phyloP scores from a whole-genome alignment of 2,888 invertebrate species.

The Pollenia angustigena region DNA sequence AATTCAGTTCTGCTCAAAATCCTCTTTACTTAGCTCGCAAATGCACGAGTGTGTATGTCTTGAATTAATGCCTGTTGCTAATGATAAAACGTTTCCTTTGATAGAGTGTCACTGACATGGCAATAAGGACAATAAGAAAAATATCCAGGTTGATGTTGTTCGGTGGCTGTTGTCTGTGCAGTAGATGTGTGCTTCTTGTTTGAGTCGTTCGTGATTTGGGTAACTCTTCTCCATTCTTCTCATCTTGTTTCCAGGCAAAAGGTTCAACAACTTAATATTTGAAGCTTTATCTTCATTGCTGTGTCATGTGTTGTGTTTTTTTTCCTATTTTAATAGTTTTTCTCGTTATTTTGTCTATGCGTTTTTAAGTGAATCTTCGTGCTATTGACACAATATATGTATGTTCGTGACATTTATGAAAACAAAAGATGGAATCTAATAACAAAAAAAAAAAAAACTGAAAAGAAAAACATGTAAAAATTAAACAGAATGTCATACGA shows the following conservation, averaged over 20 bases:
- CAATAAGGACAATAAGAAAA: background rate
- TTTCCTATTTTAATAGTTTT: background rate
- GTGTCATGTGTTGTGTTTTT: background rate
- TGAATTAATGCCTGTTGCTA: constrained; percentile 50
- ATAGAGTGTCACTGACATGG: background rate
- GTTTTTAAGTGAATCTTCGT: constrained; percentile 54
- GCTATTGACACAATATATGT: constrained; percentile 44
- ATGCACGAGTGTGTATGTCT: background rate
- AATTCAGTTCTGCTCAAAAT: background rate
- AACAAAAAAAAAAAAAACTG: background rate
- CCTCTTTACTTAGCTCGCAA: background rate
- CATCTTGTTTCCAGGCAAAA: background rate
- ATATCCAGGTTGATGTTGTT: too few relatives aligned
- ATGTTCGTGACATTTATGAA: constrained; percentile 33
- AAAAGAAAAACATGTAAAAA: constrained; percentile 8
- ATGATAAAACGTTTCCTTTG: constrained; percentile 45
- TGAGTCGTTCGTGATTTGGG: background rate
- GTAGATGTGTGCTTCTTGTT: background rate
- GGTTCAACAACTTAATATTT: constrained; percentile 7
- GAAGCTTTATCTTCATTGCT: background rate
- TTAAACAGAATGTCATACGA: background rate
- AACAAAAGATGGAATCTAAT: background rate
- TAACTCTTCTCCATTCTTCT: too few relatives aligned
- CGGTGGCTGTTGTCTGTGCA: background rate
- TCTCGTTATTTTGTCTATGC: constrained; percentile 10